Evolutionary conservation across 2,113 vertebrate genomes (phyloP).

Genomic region (Peromyscus maniculatus): DNA sequence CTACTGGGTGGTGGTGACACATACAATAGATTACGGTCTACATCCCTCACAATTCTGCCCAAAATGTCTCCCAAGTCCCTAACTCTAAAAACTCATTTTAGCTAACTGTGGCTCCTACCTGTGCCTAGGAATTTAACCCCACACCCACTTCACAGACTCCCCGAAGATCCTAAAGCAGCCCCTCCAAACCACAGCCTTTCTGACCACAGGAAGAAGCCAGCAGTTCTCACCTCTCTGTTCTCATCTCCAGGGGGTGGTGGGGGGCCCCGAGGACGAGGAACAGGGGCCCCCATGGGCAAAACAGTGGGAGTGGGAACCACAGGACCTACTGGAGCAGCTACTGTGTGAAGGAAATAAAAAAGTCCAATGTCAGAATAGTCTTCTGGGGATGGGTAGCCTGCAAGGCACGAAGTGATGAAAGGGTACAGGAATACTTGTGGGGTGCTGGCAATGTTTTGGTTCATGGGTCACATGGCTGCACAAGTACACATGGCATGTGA

Average conservation of each 20-base stretch:
- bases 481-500: not conserved
- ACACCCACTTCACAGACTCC: not conserved
- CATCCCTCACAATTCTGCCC: not conserved
- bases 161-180: not conserved
- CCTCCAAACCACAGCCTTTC: not conserved
- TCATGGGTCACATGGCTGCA: not conserved
- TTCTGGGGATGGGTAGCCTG: not conserved
- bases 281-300: slow-evolving; percentile 86
- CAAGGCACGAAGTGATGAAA: accelerated
- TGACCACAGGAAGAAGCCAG: not conserved
- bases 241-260: slow-evolving; percentile 93
- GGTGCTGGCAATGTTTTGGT: not conserved
- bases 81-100: not conserved
- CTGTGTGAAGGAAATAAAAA: slow-evolving; percentile 35
- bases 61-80: not conserved
- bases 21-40: accelerated
- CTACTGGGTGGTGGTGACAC: not conserved
- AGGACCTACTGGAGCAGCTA: slow-evolving; percentile 83
- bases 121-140: not conserved
- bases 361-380: slow-evolving; percentile 8
- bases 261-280: slow-evolving; percentile 86
- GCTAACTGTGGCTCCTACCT: not conserved
- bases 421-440: not conserved
- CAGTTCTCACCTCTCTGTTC: slow-evolving; percentile 89
- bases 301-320: slow-evolving; percentile 90